A percentile compares a stretch with the other conserved stretches of the same genome.
Evolutionary conservation across 2,888 invertebrate species (phyloP).

Genomic region (Gymnoscelis rufifasciata): DNA sequence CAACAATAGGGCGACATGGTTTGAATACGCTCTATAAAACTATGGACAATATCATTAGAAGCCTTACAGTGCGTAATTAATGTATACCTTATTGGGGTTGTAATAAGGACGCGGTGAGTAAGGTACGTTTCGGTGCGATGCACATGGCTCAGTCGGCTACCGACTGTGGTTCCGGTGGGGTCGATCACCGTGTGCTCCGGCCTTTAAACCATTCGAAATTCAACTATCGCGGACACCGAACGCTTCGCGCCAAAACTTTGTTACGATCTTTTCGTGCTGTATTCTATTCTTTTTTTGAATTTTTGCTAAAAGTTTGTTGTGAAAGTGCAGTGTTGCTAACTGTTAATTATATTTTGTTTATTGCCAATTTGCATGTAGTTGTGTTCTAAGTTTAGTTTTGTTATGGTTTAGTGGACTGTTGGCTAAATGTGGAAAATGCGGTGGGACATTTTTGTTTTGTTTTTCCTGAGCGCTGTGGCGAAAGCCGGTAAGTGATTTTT

Average conservation of each 20-base stretch:
- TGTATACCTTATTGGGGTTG: constrained; percentile 32
- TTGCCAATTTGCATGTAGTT: constrained; percentile 18
- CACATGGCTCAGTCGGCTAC: constrained; percentile 71
- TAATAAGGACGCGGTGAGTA: constrained; percentile 21
- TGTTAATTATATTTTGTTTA: constrained; percentile 17
- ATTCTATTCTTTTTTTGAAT: constrained; percentile 23
- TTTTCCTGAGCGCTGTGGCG: constrained; percentile 43
- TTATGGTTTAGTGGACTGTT: constrained; percentile 42
- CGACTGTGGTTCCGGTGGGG: constrained; percentile 79
- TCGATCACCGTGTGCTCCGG: constrained; percentile 68
- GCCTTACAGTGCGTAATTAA: constrained; percentile 23
- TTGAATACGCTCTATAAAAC: constrained; percentile 72
- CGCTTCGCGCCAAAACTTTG: constrained; percentile 56
- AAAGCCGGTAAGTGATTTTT: constrained; percentile 55
- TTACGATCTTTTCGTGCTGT: constrained; percentile 24
- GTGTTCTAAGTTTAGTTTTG: constrained; percentile 30
- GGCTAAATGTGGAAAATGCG: constrained; percentile 50
- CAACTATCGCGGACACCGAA: constrained; percentile 47
- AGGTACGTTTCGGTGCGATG: constrained; percentile 71
- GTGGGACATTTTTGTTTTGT: constrained; percentile 50
- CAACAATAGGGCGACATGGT: constrained; percentile 57
- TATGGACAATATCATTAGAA: constrained; percentile 58
- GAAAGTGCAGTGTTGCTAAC: constrained; percentile 21
- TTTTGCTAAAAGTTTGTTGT: constrained; percentile 14
- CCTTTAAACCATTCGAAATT: constrained; percentile 59